Percentiles rank a stretch among this genome's conserved stretches.
phyloP scores from a whole-genome alignment of 2,113 vertebrate genomes.

The Sturnira hondurensis region DNA sequence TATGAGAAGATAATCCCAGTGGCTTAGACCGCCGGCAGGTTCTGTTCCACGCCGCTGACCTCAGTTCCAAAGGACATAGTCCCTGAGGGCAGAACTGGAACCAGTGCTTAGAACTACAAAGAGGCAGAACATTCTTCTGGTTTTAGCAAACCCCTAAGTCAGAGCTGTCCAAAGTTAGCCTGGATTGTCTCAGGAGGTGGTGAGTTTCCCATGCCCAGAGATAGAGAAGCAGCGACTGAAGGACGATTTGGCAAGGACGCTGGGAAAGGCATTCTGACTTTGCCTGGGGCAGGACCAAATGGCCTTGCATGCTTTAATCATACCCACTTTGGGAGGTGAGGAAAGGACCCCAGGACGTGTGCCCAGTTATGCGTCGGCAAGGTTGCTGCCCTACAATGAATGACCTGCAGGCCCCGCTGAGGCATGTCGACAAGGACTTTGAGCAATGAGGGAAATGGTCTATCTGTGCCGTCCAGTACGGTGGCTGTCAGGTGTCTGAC shows the following conservation, averaged over 20 bases:
- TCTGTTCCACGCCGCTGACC: background rate
- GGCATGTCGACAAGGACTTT: background rate
- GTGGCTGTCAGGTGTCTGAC: fast-evolving
- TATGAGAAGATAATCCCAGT: background rate
- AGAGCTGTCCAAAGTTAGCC: background rate
- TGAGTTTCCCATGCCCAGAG: background rate
- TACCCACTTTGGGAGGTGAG: slow-evolving; percentile 17
- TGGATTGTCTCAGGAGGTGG: background rate
- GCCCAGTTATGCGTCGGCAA: background rate
- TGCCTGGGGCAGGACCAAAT: background rate
- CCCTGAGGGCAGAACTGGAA: background rate
- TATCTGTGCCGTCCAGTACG: fast-evolving
- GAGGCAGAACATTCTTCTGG: background rate
- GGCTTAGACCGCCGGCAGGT: background rate
- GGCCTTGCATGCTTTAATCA: background rate
- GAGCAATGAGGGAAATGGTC: background rate
- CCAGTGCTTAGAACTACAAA: background rate
- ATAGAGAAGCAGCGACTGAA: background rate
- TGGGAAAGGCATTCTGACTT: background rate
- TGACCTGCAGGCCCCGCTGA: background rate
- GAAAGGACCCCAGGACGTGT: background rate
- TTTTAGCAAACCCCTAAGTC: background rate
- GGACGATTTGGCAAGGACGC: background rate
- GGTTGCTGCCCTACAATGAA: background rate
- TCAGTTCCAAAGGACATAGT: background rate